Conservation (phyloP, 2,113 vertebrate species). For the Pitta sordida region DNA sequence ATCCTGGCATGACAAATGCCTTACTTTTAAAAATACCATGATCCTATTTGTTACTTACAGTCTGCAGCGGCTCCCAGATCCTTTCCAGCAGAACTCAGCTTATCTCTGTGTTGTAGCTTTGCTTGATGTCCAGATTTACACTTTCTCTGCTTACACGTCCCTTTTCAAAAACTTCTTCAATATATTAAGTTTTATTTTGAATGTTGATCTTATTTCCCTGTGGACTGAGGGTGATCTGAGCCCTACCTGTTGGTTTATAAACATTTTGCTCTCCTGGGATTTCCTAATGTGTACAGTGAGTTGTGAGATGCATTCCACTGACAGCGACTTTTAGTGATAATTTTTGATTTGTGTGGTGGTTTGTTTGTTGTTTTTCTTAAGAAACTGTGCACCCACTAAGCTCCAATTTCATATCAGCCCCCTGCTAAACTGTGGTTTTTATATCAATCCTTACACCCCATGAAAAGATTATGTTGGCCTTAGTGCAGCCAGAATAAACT, state of each 20-base stretch:
- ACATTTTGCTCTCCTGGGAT: not conserved
- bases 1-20: not conserved
- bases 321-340: not conserved
- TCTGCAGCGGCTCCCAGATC: not conserved
- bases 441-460: not conserved
- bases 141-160: not conserved
- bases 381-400: not conserved
- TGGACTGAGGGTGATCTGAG: not conserved
- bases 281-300: fast-evolving
- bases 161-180: not conserved
- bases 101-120: not conserved
- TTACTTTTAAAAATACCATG: not conserved
- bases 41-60: fast-evolving
- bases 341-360: not conserved
- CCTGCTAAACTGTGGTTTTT: not conserved
- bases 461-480: not conserved
- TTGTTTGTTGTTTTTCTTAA: not conserved
- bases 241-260: not conserved
- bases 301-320: not conserved
- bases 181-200: not conserved
- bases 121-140: not conserved
- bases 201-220: not conserved
- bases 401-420: not conserved
- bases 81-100: not conserved
- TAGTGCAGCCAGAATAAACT: not conserved